These are phyloP conservation scores for Heliocidaris tuberculata DNA, from an alignment of 35 echinoderm and acorn worm genomes.

Conservation along the genomic window DNA sequence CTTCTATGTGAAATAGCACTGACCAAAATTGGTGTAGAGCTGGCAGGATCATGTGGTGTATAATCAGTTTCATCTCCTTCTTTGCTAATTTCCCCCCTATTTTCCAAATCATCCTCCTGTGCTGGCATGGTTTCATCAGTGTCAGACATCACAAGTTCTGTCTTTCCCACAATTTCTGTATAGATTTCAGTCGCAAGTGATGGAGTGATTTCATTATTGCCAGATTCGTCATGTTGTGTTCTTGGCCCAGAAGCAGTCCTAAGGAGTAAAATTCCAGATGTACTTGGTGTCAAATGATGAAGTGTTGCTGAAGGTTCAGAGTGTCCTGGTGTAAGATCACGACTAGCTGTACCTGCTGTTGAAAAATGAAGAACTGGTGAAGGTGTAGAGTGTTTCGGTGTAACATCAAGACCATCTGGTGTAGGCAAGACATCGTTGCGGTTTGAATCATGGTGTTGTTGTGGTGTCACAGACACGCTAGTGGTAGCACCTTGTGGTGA, in stretches of 20 bases:
- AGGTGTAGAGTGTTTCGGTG: background rate
- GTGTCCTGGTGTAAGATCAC: background rate
- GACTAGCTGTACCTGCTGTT: background rate
- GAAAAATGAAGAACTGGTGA: no score
- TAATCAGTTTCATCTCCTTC: no score
- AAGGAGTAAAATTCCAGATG: background rate
- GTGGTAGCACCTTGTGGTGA: no score
- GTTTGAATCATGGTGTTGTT: background rate
- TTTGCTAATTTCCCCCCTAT: no score
- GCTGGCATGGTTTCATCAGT: no score
- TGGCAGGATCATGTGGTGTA: no score
- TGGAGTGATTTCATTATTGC: background rate
- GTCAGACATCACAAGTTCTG: background rate
- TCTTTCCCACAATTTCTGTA: background rate
- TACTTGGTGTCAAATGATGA: no score
- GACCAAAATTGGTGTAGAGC: background rate
- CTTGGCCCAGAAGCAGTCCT: background rate
- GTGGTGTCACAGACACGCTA: background rate
- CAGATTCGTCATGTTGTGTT: background rate
- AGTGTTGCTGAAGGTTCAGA: background rate
- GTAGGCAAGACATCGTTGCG: background rate
- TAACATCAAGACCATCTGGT: background rate
- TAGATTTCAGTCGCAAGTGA: background rate
- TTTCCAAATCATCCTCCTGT: no score
- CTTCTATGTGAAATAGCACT: background rate